Evolutionary conservation across 92 coral and sea anemone species (phyloP).

Genomic region (Montipora capitata): DNA sequence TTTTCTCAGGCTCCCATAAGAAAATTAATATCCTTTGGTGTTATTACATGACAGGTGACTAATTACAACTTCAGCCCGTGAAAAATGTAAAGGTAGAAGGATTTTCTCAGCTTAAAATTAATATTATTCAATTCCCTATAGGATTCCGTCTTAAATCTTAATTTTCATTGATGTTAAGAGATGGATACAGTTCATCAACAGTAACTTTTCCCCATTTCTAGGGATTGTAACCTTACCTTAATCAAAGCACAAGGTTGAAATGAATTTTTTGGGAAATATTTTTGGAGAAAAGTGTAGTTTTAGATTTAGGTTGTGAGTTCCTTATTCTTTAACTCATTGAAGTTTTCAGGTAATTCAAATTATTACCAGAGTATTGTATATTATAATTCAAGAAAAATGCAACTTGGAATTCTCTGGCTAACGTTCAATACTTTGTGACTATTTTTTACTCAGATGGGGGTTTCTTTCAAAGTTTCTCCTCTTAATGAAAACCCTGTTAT

Average conservation of each 20-base stretch:
- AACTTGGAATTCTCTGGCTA: conserved; percentile 5
- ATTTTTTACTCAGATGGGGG: background rate
- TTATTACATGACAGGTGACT: background rate
- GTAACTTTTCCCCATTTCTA: too few species aligned
- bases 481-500: background rate
- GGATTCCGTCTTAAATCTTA: too few species aligned
- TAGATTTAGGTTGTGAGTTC: conserved; percentile 12
- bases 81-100: background rate
- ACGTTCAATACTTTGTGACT: background rate
- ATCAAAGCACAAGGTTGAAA: conserved; percentile 11
- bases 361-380: conserved; percentile 11
- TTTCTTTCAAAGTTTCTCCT: background rate
- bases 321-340: conserved; percentile 10
- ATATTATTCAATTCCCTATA: too few species aligned
- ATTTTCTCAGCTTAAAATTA: background rate
- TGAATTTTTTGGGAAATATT: conserved; percentile 10
- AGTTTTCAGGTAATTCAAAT: conserved; percentile 4
- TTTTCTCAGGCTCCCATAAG: conserved; percentile 21
- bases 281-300: conserved; percentile 18
- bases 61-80: conserved; percentile 7
- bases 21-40: conserved; percentile 1
- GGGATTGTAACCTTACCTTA: background rate
- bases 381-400: conserved; percentile 12
- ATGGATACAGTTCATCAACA: too few species aligned
- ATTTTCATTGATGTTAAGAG: too few species aligned